Evolutionary conservation across 2,113 vertebrate genomes (phyloP).

Genomic region (human): GRCh38 chr16:24555001-24555500

Average conservation of each 20-base stretch:
- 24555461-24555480: constrained; percentile 81
- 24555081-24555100: constrained; percentile 11
- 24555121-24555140: neutral
- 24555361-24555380: constrained; percentile 84
- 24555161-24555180: neutral
- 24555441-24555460: constrained; percentile 82
- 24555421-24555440: constrained; percentile 77
- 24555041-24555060: constrained; percentile 86
- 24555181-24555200: neutral
- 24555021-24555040: constrained; percentile 82
- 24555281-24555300: constrained; percentile 71
- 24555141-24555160: constrained; percentile 47
- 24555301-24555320: constrained; percentile 59
- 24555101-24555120: constrained; percentile 51
- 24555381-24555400: constrained; percentile 86
- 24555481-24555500: constrained; percentile 75
- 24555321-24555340: constrained; percentile 65
- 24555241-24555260: neutral
- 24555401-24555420: constrained; percentile 70
- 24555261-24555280: constrained; percentile 13
- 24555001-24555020: constrained; percentile 79
- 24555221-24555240: neutral
- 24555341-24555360: constrained; percentile 75
- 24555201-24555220: neutral
- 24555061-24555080: constrained; percentile 44